These are phyloP conservation scores for Ruditapes philippinarum DNA, from an alignment of 1,140 invertebrate genomes.

Conservation along the genomic window DNA sequence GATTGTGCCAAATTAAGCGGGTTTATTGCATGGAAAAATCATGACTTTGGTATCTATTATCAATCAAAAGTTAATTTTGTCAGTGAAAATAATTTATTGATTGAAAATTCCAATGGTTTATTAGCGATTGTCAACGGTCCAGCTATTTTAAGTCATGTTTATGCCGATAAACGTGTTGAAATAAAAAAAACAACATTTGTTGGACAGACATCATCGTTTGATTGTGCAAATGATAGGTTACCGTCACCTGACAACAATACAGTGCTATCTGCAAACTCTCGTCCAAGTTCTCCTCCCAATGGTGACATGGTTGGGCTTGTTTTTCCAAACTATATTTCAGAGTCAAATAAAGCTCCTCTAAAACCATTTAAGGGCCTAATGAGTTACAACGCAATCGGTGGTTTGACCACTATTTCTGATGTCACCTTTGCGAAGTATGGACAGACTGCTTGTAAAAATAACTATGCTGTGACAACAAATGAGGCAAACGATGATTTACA, in stretches of 20 bases:
- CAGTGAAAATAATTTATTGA: constrained; percentile 61
- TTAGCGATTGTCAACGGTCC: constrained; percentile 76
- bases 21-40: constrained; percentile 75
- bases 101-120: constrained; percentile 77
- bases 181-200: constrained; percentile 73
- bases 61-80: constrained; percentile 60
- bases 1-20: constrained; percentile 68
- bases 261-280: background rate
- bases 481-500: constrained; percentile 77
- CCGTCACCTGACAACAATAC: constrained; percentile 13
- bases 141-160: constrained; percentile 58
- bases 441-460: constrained; percentile 55
- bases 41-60: constrained; percentile 80
- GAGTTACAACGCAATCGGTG: constrained; percentile 45
- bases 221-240: constrained; percentile 1
- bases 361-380: constrained; percentile 19
- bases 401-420: background rate
- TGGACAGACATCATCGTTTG: constrained; percentile 68
- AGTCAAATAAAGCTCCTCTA: background rate
- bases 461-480: constrained; percentile 75
- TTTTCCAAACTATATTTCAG: constrained; percentile 21
- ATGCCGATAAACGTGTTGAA: constrained; percentile 68
- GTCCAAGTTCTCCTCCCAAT: background rate
- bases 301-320: constrained; percentile 47
- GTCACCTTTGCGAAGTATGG: constrained; percentile 54